These are phyloP conservation scores for Echinops telfairi DNA, from an alignment of 2,113 vertebrate genomes.

Conservation along the genomic window DNA sequence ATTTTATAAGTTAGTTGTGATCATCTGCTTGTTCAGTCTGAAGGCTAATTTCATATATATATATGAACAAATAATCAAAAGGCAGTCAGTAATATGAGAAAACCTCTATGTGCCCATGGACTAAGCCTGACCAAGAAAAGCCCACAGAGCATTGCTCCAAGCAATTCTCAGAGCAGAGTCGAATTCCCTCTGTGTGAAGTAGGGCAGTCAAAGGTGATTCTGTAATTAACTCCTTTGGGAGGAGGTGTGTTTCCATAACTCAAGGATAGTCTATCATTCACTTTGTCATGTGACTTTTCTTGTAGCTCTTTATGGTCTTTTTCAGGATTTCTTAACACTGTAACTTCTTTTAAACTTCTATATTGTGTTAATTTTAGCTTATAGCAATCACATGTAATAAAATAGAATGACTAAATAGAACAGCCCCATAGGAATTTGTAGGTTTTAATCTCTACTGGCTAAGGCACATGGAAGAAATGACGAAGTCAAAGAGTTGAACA, in stretches of 20 bases:
- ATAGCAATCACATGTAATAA: not conserved
- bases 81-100: not conserved
- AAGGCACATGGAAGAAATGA: too few species aligned
- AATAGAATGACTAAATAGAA: not conserved
- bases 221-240: not conserved
- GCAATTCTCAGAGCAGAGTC: not conserved
- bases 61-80: not conserved
- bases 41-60: too few species aligned
- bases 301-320: fast-evolving
- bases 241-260: not conserved
- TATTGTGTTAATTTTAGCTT: not conserved
- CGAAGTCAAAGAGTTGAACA: too few species aligned
- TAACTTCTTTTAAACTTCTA: not conserved
- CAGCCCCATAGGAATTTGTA: not conserved
- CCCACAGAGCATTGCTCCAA: not conserved
- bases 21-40: not conserved
- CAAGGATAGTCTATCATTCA: not conserved
- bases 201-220: too few species aligned
- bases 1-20: not conserved
- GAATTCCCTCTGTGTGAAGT: too few species aligned
- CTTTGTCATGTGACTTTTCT: not conserved
- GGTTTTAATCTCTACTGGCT: not conserved
- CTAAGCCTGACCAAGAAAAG: not conserved
- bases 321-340: not conserved
- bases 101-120: not conserved